phyloP scores from a whole-genome alignment of 2,888 invertebrate genomes.

The Minunthozetes semirufus region DNA sequence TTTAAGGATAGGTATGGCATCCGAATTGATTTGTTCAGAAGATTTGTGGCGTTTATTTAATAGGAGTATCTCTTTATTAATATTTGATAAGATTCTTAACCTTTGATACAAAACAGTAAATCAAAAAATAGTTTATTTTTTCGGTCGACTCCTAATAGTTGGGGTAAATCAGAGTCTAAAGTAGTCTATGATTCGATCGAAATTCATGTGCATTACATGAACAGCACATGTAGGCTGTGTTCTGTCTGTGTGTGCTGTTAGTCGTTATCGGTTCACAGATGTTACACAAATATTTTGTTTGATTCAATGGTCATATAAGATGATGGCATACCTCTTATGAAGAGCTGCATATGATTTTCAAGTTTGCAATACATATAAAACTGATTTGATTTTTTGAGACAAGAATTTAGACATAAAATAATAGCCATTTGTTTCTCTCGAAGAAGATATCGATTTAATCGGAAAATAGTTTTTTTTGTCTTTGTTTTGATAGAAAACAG shows the following conservation, averaged over 20 bases:
- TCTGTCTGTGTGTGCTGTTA: too few species aligned
- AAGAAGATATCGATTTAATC: background rate
- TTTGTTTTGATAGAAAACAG: too few species aligned
- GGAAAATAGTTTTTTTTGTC: background rate
- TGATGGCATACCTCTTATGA: background rate
- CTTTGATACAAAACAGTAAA: too few species aligned
- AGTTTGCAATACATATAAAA: background rate
- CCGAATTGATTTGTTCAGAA: too few species aligned
- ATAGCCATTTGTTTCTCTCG: background rate
- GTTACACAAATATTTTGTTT: slow-evolving; percentile 11
- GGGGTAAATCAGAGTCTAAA: too few species aligned
- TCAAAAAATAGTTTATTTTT: too few species aligned
- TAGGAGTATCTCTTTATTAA: too few species aligned
- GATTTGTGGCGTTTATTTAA: too few species aligned
- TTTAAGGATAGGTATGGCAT: too few species aligned
- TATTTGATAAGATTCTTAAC: too few species aligned
- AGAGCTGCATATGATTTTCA: background rate
- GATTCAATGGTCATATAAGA: slow-evolving; percentile 19
- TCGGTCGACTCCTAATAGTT: too few species aligned
- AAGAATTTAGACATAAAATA: background rate
- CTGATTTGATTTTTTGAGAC: too few species aligned
- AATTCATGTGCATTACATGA: background rate
- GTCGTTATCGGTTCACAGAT: background rate
- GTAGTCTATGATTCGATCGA: background rate
- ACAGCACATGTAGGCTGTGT: background rate